Evolutionary conservation across 2,113 vertebrate genomes (phyloP).

Genomic region (Xiphorhynchus elegans): DNA sequence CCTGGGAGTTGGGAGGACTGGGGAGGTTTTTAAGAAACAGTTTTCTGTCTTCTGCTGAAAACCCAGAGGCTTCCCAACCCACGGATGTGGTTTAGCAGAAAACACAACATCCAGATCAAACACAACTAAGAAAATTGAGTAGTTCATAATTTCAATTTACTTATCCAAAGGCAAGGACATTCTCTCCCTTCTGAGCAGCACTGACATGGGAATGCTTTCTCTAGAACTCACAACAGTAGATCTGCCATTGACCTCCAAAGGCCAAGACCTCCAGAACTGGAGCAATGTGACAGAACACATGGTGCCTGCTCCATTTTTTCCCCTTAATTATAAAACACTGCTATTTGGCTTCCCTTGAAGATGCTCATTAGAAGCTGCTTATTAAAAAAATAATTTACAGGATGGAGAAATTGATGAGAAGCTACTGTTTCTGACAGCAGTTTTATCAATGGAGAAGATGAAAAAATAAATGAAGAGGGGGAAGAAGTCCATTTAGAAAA

Average conservation of each 20-base stretch:
- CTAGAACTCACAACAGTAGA: neutral
- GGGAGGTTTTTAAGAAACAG: neutral
- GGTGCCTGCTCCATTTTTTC: neutral
- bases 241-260: neutral
- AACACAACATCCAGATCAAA: neutral
- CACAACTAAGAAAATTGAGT: neutral
- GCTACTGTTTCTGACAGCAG: neutral
- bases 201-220: neutral
- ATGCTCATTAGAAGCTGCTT: neutral
- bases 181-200: neutral
- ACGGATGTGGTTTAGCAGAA: neutral
- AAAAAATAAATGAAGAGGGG: neutral
- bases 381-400: neutral
- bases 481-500: neutral
- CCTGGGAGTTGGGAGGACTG: neutral
- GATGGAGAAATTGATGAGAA: neutral
- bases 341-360: neutral
- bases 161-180: neutral
- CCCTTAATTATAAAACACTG: neutral
- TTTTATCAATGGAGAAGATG: neutral
- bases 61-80: neutral
- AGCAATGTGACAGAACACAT: neutral
- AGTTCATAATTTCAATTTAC: neutral
- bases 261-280: neutral
- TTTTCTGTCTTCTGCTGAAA: neutral